Evolutionary conservation across 2,113 vertebrate species (phyloP).

Genomic region (Prionailurus bengalensis): DNA sequence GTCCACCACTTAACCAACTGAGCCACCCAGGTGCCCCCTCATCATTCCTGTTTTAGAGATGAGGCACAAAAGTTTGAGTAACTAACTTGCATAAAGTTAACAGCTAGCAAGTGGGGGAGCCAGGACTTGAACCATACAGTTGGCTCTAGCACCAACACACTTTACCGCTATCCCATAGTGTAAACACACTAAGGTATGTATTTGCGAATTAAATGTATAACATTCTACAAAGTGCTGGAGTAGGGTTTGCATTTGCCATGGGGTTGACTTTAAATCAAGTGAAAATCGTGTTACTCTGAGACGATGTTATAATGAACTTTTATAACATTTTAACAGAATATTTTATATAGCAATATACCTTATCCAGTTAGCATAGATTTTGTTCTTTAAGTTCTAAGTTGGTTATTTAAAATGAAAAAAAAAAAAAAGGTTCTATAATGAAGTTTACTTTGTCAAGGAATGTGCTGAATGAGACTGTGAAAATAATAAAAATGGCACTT

Average conservation of each 20-base stretch:
- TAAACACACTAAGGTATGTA: neutral
- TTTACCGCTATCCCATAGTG: neutral
- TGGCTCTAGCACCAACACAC: neutral
- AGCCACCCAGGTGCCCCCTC: neutral
- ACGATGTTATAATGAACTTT: neutral
- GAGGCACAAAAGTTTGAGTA: neutral
- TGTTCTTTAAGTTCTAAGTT: neutral
- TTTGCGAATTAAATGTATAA: neutral
- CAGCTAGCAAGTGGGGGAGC: neutral
- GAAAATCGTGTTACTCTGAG: conserved; percentile 30
- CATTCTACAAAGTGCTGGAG: neutral
- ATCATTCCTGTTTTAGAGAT: neutral
- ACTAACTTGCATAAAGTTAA: neutral
- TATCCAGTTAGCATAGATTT: neutral
- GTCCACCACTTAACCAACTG: no score
- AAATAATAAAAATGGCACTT: conserved; percentile 40
- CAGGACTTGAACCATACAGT: neutral
- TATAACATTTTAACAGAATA: conserved; percentile 36
- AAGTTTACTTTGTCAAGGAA: conserved; percentile 8
- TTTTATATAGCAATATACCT: neutral
- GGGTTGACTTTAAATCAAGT: conserved; percentile 7
- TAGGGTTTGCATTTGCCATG: neutral
- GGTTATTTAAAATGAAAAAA: conserved; percentile 17
- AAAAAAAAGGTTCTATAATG: neutral
- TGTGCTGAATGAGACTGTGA: conserved; percentile 7